Base-by-base conservation (phyloP, 2,113 vertebrate genomes). In the Chionodraco myersi region DNA sequence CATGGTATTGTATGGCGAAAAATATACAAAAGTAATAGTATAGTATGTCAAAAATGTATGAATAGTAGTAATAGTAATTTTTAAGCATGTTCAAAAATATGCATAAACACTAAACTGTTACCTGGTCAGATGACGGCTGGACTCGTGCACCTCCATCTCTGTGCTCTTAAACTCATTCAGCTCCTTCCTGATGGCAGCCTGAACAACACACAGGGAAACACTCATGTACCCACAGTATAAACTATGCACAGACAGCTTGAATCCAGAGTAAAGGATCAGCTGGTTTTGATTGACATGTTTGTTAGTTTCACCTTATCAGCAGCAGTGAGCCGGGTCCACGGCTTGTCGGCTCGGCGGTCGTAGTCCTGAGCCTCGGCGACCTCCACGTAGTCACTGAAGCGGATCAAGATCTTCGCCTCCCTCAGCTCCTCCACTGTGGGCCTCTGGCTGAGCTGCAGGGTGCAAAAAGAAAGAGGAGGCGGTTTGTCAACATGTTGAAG, bases 81-180 rank as follows among this genome's bases (percentile, higher is more conserved):
- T 30, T 30, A 30, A 30, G 30, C 30, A 30, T 30, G 30, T 30
- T 30, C 30, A 30, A 30, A 30, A 30, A 30, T 30, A 30, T 30
- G n/a, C n/a, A 26, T 14, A 15, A 6, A 49, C 14, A 12, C 47
- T 8, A 12, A 14, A 23, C 7, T 69, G 47, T 48, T 77, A 99
- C 98, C 98, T 98, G 95, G 98, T 99, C 94, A 99, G 94, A 94
- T 99, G 98, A 83, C 97, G 96, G 84, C 98, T 99, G 72, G 97
- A 95, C 93, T 99, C 98, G 48, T 99, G 98, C 88, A 99, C 98
- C 92, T 99, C 98, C 98, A 99, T 99, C 93, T 99, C 98, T 93
- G 97, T 97, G 96, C 98, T 99, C 95, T 99, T 99, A 90, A 99
- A 99, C 92, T 99, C 98, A 65, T 99, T 99, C 83, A 99, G 96